Evolutionary conservation across 2,113 vertebrate genomes (phyloP).

Genomic region (Tricholaema leucomelas): DNA sequence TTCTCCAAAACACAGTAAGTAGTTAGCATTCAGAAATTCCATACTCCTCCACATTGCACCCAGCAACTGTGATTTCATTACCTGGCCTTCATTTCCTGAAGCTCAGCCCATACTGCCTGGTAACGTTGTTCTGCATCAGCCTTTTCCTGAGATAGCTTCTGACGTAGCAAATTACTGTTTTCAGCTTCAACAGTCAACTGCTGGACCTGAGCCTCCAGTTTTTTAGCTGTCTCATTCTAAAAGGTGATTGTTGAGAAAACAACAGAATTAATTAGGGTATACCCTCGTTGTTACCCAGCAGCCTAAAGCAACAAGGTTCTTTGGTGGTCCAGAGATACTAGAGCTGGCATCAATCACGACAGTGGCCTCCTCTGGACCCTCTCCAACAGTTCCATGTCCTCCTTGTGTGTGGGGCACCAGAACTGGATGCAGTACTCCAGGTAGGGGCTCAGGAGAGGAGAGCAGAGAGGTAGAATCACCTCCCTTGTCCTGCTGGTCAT

Average conservation of each 20-base stretch:
- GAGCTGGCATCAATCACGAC: neutral
- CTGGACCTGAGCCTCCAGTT: conserved; percentile 87
- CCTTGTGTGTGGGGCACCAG: no score
- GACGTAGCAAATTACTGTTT: conserved; percentile 80
- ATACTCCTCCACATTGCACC: neutral
- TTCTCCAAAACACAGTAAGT: neutral
- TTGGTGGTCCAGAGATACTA: conserved; percentile 27
- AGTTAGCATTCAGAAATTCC: neutral
- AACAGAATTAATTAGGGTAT: neutral
- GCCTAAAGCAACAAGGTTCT: conserved; percentile 53
- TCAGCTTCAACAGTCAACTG: conserved; percentile 88
- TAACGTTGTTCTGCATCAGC: conserved; percentile 82
- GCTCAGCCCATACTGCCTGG: conserved; percentile 75
- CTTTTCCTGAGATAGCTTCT: conserved; percentile 89
- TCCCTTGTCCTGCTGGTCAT: no score
- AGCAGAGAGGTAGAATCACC: no score
- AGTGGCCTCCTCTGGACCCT: neutral
- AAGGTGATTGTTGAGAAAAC: conserved; percentile 35
- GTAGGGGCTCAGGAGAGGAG: no score
- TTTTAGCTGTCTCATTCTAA: conserved; percentile 84
- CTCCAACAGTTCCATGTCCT: no score
- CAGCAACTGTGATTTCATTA: conserved; percentile 27
- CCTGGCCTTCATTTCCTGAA: conserved; percentile 87
- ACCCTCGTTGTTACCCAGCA: neutral
- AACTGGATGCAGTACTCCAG: no score